These are phyloP conservation scores for Acrocephalus kingi DNA, from an alignment of 2,113 vertebrate genomes.

Conservation along the genomic window DNA sequence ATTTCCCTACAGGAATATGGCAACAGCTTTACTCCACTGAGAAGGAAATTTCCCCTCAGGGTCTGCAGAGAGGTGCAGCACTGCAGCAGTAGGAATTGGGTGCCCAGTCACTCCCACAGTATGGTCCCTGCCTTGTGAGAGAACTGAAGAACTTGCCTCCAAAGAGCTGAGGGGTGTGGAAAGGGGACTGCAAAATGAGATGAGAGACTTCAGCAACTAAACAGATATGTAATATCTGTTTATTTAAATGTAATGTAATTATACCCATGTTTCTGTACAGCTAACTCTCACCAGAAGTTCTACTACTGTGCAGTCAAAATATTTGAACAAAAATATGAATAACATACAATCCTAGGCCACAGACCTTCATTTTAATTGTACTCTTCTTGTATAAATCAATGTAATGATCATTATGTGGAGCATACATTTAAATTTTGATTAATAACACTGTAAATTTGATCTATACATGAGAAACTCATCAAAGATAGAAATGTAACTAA, in stretches of 20 bases:
- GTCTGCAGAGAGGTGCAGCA: background rate
- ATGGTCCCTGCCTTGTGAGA: background rate
- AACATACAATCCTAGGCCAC: background rate
- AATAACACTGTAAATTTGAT: background rate
- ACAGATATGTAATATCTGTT: background rate
- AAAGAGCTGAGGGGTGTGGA: background rate
- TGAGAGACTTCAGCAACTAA: background rate
- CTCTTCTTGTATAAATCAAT: background rate
- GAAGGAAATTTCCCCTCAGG: background rate
- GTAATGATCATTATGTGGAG: background rate
- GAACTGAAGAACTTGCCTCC: background rate
- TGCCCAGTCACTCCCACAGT: background rate
- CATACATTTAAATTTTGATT: background rate
- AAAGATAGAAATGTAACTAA: background rate
- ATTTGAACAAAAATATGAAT: background rate
- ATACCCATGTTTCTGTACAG: background rate
- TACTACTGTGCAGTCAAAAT: background rate
- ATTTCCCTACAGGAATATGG: background rate
- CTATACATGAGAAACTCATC: background rate
- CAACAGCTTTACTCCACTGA: background rate
- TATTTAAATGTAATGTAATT: background rate
- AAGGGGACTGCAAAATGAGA: background rate
- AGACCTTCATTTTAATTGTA: background rate
- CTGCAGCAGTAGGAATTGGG: background rate
- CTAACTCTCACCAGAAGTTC: background rate